Evolutionary conservation across 1,140 invertebrate genomes (phyloP).

Genomic region (Coenobita brevimanus): DNA sequence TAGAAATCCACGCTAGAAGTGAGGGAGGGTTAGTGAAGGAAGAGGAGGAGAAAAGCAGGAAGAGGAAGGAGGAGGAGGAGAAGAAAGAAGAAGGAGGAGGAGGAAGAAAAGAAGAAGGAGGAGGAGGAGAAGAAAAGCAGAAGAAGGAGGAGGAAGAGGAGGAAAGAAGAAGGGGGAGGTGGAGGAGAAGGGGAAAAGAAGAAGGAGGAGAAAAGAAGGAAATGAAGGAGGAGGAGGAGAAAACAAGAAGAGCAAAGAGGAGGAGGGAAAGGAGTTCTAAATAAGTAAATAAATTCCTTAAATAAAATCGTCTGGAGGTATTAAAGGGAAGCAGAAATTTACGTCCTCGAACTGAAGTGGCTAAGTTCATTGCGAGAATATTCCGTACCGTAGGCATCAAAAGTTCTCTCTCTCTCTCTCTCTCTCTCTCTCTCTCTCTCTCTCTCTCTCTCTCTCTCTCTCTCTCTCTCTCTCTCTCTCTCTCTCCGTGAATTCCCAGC

Average conservation of each 20-base stretch:
- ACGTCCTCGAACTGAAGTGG: too few relatives aligned
- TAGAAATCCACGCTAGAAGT: too few relatives aligned
- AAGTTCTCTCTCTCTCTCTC: not conserved
- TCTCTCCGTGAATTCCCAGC: too few relatives aligned
- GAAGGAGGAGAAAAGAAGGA: slow-evolving; percentile 1
- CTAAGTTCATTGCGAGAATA: too few relatives aligned
- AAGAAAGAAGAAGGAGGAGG: slow-evolving; percentile 2
- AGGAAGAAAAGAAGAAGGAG: not conserved
- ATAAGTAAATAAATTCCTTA: too few relatives aligned
- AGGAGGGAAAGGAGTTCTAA: not conserved
- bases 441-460: not conserved
- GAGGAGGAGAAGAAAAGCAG: not conserved
- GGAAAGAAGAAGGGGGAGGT: not conserved
- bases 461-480: too few relatives aligned
- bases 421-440: not conserved
- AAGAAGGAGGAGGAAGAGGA: not conserved
- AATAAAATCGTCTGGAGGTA: too few relatives aligned
- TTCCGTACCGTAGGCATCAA: too few relatives aligned
- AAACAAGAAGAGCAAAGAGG: too few relatives aligned
- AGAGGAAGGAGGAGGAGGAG: not conserved
- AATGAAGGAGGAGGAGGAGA: not conserved
- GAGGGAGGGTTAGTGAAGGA: too few relatives aligned
- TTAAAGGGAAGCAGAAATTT: too few relatives aligned
- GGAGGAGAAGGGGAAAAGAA: not conserved
- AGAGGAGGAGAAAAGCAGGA: too few relatives aligned